Conservation (phyloP, 1,140 invertebrate species). For the Pseudomyrmex flavicornis region DNA sequence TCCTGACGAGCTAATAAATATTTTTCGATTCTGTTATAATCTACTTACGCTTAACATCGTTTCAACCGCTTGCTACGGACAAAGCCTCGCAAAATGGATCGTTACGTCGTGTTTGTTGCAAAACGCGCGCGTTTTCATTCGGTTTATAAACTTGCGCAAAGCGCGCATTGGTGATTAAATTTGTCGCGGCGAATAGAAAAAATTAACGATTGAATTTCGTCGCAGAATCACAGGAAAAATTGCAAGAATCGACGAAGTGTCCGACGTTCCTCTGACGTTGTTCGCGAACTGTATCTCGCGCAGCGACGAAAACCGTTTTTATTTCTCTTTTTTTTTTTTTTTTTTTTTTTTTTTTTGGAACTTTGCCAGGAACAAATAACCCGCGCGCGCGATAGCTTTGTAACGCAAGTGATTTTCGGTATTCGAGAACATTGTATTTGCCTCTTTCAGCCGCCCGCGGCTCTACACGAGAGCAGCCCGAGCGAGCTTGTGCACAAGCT, state of each 20-base stretch:
- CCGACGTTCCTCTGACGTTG: neutral
- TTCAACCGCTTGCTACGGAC: neutral
- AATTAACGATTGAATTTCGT: conserved; percentile 1
- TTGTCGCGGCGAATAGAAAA: conserved; percentile 30
- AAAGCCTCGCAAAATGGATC: conserved; percentile 48
- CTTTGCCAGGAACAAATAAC: conserved; percentile 55
- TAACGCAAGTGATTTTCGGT: conserved; percentile 61
- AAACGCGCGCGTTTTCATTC: conserved; percentile 41
- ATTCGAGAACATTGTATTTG: conserved; percentile 59
- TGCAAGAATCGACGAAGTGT: neutral
- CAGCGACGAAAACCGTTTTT: neutral
- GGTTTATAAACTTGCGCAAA: neutral
- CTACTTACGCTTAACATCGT: conserved; percentile 51
- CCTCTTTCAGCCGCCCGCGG: conserved; percentile 40
- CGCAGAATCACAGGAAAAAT: conserved; percentile 16
- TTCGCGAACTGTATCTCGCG: neutral
- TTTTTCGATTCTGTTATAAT: conserved; percentile 56
- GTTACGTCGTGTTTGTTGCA: conserved; percentile 40
- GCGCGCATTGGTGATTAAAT: conserved; percentile 39
- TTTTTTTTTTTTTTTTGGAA: conserved; percentile 2
- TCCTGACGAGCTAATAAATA: conserved; percentile 35
- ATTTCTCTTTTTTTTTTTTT: neutral
- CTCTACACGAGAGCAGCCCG: conserved; percentile 32
- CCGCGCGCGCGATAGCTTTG: conserved; percentile 50
- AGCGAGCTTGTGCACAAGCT: conserved; percentile 39